Evolutionary conservation across 2,888 invertebrate species (phyloP).

Genomic region (Trichogramma evanescens): DNA sequence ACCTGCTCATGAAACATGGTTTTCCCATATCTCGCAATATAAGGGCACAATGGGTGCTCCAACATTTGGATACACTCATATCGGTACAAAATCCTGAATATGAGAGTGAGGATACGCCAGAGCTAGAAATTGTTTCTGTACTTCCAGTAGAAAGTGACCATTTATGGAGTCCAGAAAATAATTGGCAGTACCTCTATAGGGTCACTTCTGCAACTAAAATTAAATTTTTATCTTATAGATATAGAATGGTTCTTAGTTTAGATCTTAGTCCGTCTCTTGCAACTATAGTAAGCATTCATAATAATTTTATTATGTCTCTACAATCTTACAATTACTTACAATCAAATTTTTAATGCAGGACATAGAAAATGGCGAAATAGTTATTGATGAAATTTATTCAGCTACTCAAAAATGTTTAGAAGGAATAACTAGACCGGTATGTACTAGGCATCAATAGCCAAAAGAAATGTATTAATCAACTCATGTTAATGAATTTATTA

Average conservation of each 20-base stretch:
- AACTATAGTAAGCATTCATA: slow-evolving; percentile 54
- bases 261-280: slow-evolving; percentile 73
- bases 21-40: slow-evolving; percentile 67
- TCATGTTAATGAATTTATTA: neutral
- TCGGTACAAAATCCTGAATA: slow-evolving; percentile 44
- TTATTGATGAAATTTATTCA: slow-evolving; percentile 56
- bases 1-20: slow-evolving; percentile 61
- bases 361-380: slow-evolving; percentile 55
- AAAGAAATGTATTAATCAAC: neutral
- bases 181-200: slow-evolving; percentile 49
- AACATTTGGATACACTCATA: slow-evolving; percentile 58
- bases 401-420: slow-evolving; percentile 54
- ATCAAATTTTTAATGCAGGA: slow-evolving; percentile 42
- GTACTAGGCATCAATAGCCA: slow-evolving; percentile 22
- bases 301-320: neutral
- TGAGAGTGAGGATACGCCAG: slow-evolving; percentile 48
- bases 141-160: slow-evolving; percentile 51
- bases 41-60: slow-evolving; percentile 68
- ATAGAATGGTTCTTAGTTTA: slow-evolving; percentile 67
- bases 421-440: slow-evolving; percentile 54
- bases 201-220: slow-evolving; percentile 56
- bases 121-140: slow-evolving; percentile 60
- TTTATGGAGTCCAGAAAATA: slow-evolving; percentile 49
- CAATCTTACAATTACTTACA: neutral
- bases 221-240: slow-evolving; percentile 63